Percentiles rank a stretch among this genome's conserved stretches.
Evolutionary conservation across 1,140 invertebrate genomes (phyloP).

Genomic region (Centruroides vittatus): DNA sequence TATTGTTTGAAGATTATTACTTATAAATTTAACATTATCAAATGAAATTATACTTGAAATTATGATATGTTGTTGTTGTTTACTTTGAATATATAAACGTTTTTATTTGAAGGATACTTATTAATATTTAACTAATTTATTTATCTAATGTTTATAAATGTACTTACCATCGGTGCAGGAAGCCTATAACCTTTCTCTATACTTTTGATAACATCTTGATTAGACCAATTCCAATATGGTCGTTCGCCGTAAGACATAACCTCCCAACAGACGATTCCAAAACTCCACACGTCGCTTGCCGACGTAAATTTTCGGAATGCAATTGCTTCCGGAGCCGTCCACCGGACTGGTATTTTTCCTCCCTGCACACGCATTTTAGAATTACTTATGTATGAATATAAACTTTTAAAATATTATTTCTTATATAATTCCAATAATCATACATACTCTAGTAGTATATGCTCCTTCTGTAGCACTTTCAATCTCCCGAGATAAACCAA

Average conservation of each 20-base stretch:
- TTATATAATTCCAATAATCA: background rate
- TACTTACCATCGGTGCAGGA: slow-evolving; percentile 73
- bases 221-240: slow-evolving; percentile 99
- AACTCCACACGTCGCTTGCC: slow-evolving; percentile 97
- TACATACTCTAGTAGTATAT: slow-evolving; percentile 81
- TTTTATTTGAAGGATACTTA: too few species aligned
- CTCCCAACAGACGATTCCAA: slow-evolving; percentile 99
- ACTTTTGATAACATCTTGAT: slow-evolving; percentile 97
- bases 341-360: slow-evolving; percentile 96
- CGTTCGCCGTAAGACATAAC: slow-evolving; percentile 98
- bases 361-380: slow-evolving; percentile 42
- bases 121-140: too few species aligned
- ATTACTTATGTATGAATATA: background rate
- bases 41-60: too few species aligned
- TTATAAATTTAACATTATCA: too few species aligned
- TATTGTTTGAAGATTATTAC: too few species aligned
- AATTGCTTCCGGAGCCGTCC: slow-evolving; percentile 98
- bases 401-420: background rate
- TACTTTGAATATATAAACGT: too few species aligned
- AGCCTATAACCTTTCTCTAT: slow-evolving; percentile 90
- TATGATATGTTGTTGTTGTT: too few species aligned
- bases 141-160: too few species aligned
- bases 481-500: slow-evolving; percentile 93
- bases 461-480: slow-evolving; percentile 95
- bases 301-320: slow-evolving; percentile 97